Conservation (phyloP, 2,113 vertebrate genomes). For the Rhinolophus ferrumequinum region DNA sequence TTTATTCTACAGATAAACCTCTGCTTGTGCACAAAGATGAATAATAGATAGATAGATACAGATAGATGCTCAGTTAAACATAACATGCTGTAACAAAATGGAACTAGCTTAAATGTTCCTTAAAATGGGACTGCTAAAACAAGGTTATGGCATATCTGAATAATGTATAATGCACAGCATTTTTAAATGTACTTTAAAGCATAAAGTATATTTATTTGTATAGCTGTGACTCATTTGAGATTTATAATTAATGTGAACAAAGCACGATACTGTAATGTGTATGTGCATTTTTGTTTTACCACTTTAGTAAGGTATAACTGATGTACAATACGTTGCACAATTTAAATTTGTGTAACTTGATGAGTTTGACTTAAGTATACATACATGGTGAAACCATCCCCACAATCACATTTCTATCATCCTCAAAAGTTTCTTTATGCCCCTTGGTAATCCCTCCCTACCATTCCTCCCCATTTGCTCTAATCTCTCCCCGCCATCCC, state of each 20-base stretch:
- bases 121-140: not conserved
- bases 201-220: not conserved
- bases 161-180: not conserved
- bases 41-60: not conserved
- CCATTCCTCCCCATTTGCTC: not conserved
- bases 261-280: not conserved
- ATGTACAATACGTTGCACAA: not conserved
- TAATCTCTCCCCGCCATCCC: not conserved
- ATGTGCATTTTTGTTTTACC: not conserved
- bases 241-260: not conserved
- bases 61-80: not conserved
- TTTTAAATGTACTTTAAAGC: not conserved
- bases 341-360: not conserved
- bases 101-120: not conserved
- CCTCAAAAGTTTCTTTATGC: not conserved
- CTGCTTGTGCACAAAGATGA: not conserved
- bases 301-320: not conserved
- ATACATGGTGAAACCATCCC: not conserved
- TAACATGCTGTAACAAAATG: not conserved
- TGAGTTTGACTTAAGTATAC: not conserved
- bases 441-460: not conserved
- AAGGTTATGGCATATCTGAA: not conserved
- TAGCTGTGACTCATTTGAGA: not conserved
- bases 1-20: not conserved
- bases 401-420: not conserved